phyloP scores from a whole-genome alignment of 2,888 invertebrate genomes.

The Nipponacmea schrenckii region DNA sequence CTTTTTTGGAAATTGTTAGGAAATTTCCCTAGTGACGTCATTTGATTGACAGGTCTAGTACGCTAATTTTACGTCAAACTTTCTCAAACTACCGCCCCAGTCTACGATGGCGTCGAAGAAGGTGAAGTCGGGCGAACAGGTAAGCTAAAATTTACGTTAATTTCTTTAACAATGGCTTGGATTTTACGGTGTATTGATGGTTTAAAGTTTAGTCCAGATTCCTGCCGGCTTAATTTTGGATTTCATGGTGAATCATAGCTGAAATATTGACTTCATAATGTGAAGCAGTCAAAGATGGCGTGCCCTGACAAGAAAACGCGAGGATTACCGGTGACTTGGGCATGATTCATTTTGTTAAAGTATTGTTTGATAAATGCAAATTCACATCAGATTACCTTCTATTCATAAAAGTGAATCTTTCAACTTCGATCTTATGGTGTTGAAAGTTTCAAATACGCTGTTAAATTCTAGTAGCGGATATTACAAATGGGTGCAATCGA shows the following conservation, averaged over 20 bases:
- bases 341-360: no score
- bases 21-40: slow-evolving; percentile 39
- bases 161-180: not conserved
- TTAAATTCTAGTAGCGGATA: not conserved
- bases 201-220: not conserved
- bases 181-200: not conserved
- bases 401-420: no score
- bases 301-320: slow-evolving; percentile 5
- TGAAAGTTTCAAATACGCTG: no score
- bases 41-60: slow-evolving; percentile 37
- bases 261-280: not conserved
- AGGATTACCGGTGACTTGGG: no score
- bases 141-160: slow-evolving; percentile 23
- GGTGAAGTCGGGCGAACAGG: slow-evolving; percentile 45
- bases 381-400: no score
- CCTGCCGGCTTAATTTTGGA: not conserved
- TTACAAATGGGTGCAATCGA: not conserved
- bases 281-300: not conserved
- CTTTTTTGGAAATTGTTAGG: slow-evolving; percentile 15
- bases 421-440: no score
- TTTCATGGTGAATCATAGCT: not conserved
- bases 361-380: no score
- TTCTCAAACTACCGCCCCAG: slow-evolving; percentile 28
- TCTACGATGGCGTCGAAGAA: slow-evolving; percentile 50
- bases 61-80: slow-evolving; percentile 18